These are phyloP conservation scores for Galbula dea DNA, from an alignment of 2,113 vertebrate genomes.

Conservation along the genomic window DNA sequence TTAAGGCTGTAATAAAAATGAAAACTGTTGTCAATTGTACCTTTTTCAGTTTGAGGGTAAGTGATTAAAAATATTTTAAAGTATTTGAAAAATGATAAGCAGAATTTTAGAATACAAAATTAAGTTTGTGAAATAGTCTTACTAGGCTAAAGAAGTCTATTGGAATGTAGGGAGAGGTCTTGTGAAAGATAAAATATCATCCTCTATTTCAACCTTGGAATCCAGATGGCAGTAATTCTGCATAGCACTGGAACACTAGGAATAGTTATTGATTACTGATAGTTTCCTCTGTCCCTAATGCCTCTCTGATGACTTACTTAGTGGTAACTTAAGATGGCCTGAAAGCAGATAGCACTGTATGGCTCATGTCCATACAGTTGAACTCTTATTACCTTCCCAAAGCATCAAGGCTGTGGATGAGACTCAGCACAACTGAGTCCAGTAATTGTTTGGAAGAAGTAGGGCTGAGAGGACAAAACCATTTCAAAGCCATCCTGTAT, in stretches of 20 bases:
- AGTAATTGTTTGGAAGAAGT: neutral
- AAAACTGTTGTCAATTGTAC: neutral
- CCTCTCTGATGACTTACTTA: neutral
- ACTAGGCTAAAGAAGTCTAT: neutral
- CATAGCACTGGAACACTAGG: neutral
- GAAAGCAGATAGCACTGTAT: neutral
- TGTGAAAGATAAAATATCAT: neutral
- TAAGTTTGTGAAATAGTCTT: neutral
- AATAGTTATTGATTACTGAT: neutral
- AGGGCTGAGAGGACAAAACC: neutral
- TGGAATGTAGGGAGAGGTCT: neutral
- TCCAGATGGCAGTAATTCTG: neutral
- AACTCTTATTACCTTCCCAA: neutral
- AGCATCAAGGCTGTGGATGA: accelerated
- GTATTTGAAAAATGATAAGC: neutral
- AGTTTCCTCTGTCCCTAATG: neutral
- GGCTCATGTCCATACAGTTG: neutral
- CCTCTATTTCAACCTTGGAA: neutral
- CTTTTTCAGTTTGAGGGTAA: neutral
- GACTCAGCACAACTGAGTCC: neutral
- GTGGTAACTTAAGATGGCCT: neutral
- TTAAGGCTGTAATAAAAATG: neutral
- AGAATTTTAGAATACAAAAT: neutral
- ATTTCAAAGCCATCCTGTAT: neutral
- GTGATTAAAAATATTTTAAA: neutral